Evolutionary conservation across 2,113 vertebrate species (phyloP).

Genomic region (Himantopus leucocephalus): DNA sequence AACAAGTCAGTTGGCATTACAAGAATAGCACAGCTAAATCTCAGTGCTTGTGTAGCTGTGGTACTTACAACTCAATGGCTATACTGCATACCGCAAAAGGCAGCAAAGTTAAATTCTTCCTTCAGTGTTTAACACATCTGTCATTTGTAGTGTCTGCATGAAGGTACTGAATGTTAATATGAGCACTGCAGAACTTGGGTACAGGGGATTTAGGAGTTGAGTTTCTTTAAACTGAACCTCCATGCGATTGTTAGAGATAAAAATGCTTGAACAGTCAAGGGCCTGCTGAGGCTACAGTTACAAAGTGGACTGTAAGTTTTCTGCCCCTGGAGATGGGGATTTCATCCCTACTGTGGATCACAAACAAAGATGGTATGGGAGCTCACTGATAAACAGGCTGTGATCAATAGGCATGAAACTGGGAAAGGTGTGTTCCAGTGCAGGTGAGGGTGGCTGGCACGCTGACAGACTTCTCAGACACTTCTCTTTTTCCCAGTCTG

Average conservation of each 20-base stretch:
- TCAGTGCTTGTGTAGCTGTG: background rate
- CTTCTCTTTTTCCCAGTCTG: background rate
- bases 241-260: background rate
- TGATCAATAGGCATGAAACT: background rate
- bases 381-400: background rate
- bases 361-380: background rate
- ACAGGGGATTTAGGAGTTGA: background rate
- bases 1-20: background rate
- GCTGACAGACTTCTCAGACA: background rate
- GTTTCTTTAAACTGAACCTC: background rate
- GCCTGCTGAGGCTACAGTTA: background rate
- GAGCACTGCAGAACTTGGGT: background rate
- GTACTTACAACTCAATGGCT: background rate
- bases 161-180: background rate
- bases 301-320: background rate
- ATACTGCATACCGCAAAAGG: background rate
- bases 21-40: background rate
- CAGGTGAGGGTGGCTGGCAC: background rate
- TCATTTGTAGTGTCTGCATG: background rate
- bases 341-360: background rate
- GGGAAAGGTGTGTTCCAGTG: background rate
- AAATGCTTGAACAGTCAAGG: background rate
- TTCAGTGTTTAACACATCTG: background rate
- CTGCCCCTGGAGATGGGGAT: background rate
- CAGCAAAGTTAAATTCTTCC: constrained; percentile 1